Evolutionary conservation across 2,888 invertebrate genomes (phyloP), one percentile per base, ranked within the genome.

Genomic region (Harpalus rubripes): DNA sequence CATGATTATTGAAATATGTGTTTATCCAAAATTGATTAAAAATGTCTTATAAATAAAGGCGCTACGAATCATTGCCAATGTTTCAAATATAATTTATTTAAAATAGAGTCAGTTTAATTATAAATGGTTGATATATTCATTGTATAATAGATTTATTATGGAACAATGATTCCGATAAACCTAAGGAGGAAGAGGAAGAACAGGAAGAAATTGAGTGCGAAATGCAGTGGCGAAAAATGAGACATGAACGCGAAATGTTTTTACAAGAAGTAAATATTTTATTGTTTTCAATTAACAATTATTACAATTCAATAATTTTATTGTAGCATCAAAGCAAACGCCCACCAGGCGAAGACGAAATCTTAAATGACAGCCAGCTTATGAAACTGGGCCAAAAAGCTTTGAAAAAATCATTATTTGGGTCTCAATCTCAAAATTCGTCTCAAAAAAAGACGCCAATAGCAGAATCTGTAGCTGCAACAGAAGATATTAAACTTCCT

Each of bases 221-320:
- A 88, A 94, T 94, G 87, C 92, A 95, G 87, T 97, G 96, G 96
- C 93, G 97, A 79, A 95, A 95, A 89, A 94, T 95, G 89, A 93
- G 97, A 86, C 94, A 95, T 87, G 96, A 98, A 89, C 92, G 97
- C 39, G 96, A 97, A 90, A 94, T 95, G 88, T 95, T 96, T 90
- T 91, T 98, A 0, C 93, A 94, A 88, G 93, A 93, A 90, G 92
- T 94, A 92, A 92, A 4, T 16, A 12, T 26, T 68, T 63, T 26
- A 18, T 68, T 74, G 59, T 81, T 84, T 52, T 59, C 58, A 56
- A n/a, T 63, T 41, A 44, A 41, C 2, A 32, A 12, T 61, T 61
- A 12, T 32, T 78, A 72, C 56, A 32, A 32, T 59, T 59, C 15
- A 8, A 59, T 59, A 7, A 22, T 59, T 76, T 58, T 72, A 85